Base-by-base conservation (phyloP, 2,888 invertebrate genomes). In the Acholoe squamosa region DNA sequence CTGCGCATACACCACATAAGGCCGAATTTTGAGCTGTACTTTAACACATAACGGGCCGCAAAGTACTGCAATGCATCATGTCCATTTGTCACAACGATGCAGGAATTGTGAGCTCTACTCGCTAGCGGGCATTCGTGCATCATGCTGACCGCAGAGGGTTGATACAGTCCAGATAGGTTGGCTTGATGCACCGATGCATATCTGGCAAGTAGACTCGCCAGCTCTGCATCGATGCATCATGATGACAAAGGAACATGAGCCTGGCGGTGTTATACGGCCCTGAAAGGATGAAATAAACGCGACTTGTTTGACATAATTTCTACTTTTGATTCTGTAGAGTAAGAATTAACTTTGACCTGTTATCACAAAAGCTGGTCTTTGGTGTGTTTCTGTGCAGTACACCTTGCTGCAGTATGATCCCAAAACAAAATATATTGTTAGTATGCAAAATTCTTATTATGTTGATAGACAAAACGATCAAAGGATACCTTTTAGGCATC, bases 331-430 rank as follows among this genome's bases (percentile, higher is more conserved):
- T 22, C 25, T n/a, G 25, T 28, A 71, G 71, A 71, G 43, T 7
- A 43, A 43, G 43, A 43, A 43, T 43, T 43, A 3, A 43, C 10
- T 76, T 31, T 14, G 76, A 31, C 14, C 80, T 34, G 80, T 34
- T 43, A 80, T 43, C 80, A 80, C 80, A n/a, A 80, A 76, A 80
- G 80, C 80, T 43, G 80, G 80, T 34, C 80, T 80, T 34, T 80
- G 22, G 80, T 80, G 80, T 80, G 10, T 80, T 33, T 33, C 33
- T 34, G 80, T 16, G 80, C 34, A 43, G 80, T 34, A 43, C 34
- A 34, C 43, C 43, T 43, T 10, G 22, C 1, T 80, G 16, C 43
- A 33, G 1, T 43, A 80, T 28, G 14, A 28, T 28, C 71, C 19
- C 0, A 71, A 22, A 14, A 22, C 25, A 71, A 25, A 71, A 71